Evolutionary conservation across 2,797 vertebrate species (phyloP).

Genomic region (Rhabdophis nuchalis): DNA sequence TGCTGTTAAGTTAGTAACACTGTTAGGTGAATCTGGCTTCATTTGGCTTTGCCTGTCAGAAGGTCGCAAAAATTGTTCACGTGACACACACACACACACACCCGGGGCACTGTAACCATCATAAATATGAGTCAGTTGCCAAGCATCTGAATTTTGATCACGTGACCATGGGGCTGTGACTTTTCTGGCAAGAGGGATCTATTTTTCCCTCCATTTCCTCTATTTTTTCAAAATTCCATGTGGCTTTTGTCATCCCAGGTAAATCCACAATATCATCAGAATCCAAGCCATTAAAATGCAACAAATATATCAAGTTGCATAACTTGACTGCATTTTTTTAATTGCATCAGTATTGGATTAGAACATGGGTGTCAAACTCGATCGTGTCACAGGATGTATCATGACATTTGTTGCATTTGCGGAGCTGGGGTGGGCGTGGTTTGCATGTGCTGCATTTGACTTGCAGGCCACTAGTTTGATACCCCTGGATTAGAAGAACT

Average conservation of each 20-base stretch:
- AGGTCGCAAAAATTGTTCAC: not conserved
- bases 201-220: not conserved
- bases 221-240: not conserved
- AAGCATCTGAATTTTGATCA: not conserved
- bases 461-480: no score
- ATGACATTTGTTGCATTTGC: no score
- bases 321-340: not conserved
- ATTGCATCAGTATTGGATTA: not conserved
- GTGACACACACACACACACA: no score
- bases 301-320: not conserved
- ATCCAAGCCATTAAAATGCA: not conserved
- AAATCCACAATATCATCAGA: not conserved
- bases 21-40: not conserved
- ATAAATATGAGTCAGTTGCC: not conserved
- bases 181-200: not conserved
- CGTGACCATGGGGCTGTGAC: not conserved
- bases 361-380: not conserved
- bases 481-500: not conserved
- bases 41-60: not conserved
- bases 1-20: not conserved
- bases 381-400: no score
- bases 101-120: not conserved
- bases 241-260: not conserved
- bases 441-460: no score
- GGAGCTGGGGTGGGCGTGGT: no score